Evolutionary conservation across 2,113 vertebrate species (phyloP).

Genomic region (Chamaetylas fuelleborni): DNA sequence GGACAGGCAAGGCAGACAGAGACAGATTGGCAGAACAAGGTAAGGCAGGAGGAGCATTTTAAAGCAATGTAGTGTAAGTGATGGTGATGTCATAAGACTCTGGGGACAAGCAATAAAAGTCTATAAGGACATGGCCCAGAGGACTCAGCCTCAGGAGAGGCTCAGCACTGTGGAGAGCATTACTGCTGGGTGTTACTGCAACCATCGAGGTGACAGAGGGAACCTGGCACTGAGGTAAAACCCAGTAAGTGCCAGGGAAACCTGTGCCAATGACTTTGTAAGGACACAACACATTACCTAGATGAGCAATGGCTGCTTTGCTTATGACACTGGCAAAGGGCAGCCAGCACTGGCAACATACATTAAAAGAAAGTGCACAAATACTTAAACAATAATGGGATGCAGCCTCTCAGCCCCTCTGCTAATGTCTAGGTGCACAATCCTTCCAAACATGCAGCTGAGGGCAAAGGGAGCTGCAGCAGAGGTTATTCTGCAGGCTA

Average conservation of each 20-base stretch:
- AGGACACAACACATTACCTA: constrained; percentile 9
- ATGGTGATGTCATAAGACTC: not conserved
- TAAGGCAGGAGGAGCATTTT: not conserved
- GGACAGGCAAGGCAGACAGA: not conserved
- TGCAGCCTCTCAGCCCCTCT: not conserved
- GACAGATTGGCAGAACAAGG: not conserved
- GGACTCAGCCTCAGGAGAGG: not conserved
- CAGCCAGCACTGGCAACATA: not conserved
- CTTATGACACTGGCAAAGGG: not conserved
- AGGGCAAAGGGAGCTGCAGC: not conserved
- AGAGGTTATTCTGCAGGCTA: not conserved
- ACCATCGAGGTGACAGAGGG: not conserved
- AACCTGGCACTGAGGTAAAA: not conserved
- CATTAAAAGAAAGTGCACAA: not conserved
- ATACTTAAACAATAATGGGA: not conserved
- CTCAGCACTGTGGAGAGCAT: not conserved
- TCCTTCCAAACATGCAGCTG: not conserved
- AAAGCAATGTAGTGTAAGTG: not conserved
- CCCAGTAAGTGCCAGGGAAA: not conserved
- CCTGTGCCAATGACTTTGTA: constrained; percentile 45
- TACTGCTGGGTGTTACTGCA: not conserved
- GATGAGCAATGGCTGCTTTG: not conserved
- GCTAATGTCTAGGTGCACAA: not conserved
- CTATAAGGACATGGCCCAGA: not conserved
- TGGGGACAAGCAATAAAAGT: not conserved